Evolutionary conservation across 2,888 invertebrate genomes (phyloP), one percentile per base, ranked within the genome.

Genomic region (Phania funesta): DNA sequence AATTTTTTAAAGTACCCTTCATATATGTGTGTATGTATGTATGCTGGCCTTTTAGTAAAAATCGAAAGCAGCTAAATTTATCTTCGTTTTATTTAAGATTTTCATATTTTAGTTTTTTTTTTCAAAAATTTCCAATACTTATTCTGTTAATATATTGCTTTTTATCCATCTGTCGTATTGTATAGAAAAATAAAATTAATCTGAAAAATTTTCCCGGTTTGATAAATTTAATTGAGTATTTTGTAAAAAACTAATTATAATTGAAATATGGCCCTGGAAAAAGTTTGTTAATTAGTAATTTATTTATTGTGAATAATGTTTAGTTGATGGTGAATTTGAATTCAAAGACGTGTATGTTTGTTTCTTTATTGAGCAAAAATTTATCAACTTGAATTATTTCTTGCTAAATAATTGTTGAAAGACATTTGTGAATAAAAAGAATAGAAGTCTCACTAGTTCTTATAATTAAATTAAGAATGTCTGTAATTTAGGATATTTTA

Each of bases 21-120:
- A n/a, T n/a, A n/a, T n/a, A n/a, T n/a, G n/a, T n/a, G n/a, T 32
- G 38, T 56, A 41, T 29, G 50, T 67, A 41, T 75, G 29, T 64
- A 64, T 70, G 38, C 54, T 67, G 58, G 71, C 46, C 22, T 77
- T 68, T 82, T 68, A 79, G 67, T 77, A 62, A 83, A 76, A 79
- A 80, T 80, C 22, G 62, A 83, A 80, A 83, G 80, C 80, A 80
- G 77, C 77, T 79, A 74, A 79, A 70, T 48, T 44, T 65, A 35
- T 80, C 20, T 26, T 44, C 18, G 4, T 32, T 35, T 64, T 58
- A 13, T 52, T 70, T 22, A 38, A 50, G n/a, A 60, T 46, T 80
- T 78, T 77, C 80, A 16, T 58, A 67, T 65, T 26, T 32, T 44
- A 38, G 8, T 32, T 74, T 64, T 62, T 29, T 54, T 11, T 50